Evolutionary conservation across 1,140 invertebrate species (phyloP).

Genomic region (Zaprionus kolodkinae): DNA sequence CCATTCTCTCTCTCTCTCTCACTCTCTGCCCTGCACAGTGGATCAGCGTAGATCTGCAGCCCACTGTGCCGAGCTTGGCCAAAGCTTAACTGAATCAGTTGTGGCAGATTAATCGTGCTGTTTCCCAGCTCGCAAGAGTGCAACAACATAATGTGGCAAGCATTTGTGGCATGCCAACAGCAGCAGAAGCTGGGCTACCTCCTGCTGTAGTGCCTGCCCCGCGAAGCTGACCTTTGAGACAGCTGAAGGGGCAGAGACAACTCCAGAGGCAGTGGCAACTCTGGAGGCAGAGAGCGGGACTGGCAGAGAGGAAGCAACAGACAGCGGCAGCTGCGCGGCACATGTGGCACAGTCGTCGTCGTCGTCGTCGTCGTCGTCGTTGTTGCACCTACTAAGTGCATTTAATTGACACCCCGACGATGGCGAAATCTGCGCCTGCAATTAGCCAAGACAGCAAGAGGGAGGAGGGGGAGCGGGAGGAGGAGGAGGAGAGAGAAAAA

Average conservation of each 20-base stretch:
- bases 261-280: not conserved
- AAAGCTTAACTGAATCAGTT: slow-evolving; percentile 69
- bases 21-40: slow-evolving; percentile 16
- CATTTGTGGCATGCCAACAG: slow-evolving; percentile 66
- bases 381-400: slow-evolving; percentile 69
- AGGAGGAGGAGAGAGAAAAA: too few species aligned
- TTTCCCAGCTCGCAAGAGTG: slow-evolving; percentile 47
- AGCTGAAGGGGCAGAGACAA: not conserved
- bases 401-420: slow-evolving; percentile 77
- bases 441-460: slow-evolving; percentile 47
- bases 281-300: not conserved
- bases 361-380: slow-evolving; percentile 20
- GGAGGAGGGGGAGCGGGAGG: too few species aligned
- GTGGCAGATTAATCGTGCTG: slow-evolving; percentile 66
- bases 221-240: slow-evolving; percentile 55
- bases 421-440: slow-evolving; percentile 73
- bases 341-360: slow-evolving; percentile 56
- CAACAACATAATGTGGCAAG: slow-evolving; percentile 67
- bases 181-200: slow-evolving; percentile 18
- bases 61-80: slow-evolving; percentile 8
- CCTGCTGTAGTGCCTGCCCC: slow-evolving; percentile 37
- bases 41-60: not conserved
- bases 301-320: not conserved
- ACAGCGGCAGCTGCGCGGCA: slow-evolving; percentile 48
- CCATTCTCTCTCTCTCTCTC: too few species aligned